phyloP scores from a whole-genome alignment of 2,888 invertebrate genomes.

The Xylota sylvarum region DNA sequence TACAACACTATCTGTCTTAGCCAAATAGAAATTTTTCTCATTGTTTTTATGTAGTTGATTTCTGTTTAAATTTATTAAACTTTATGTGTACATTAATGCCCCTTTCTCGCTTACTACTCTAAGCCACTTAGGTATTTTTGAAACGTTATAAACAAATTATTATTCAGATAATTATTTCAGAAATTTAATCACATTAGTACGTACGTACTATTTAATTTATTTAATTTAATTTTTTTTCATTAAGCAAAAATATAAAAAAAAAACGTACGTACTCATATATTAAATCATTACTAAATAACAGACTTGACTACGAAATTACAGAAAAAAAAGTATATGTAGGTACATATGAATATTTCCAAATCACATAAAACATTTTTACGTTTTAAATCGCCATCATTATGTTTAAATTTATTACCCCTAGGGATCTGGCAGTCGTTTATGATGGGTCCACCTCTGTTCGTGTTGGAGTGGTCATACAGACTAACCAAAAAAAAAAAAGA shows the following conservation, averaged over 20 bases:
- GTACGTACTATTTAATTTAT: too few relatives aligned
- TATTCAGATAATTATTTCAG: not conserved
- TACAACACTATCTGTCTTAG: too few relatives aligned
- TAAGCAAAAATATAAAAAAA: not conserved
- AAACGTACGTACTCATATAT: not conserved
- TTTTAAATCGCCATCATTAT: slow-evolving; percentile 31
- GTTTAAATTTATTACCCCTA: slow-evolving; percentile 36
- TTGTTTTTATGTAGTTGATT: too few relatives aligned
- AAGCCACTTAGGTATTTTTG: too few relatives aligned
- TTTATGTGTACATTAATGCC: too few relatives aligned
- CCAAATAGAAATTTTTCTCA: too few relatives aligned
- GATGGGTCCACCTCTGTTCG: not conserved
- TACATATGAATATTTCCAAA: slow-evolving; percentile 11
- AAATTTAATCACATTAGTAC: not conserved
- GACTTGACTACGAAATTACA: not conserved
- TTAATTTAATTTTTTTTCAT: not conserved
- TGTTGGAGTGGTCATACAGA: not conserved
- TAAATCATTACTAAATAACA: not conserved
- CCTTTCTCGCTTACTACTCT: too few relatives aligned
- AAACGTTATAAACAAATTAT: not conserved
- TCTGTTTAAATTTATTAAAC: too few relatives aligned
- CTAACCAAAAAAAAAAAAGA: not conserved
- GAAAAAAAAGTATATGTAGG: not conserved
- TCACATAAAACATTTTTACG: slow-evolving; percentile 44
- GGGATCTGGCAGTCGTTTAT: slow-evolving; percentile 6